These are phyloP conservation scores for Apolygus lucorum DNA, from an alignment of 1,140 invertebrate species.

Conservation along the genomic window DNA sequence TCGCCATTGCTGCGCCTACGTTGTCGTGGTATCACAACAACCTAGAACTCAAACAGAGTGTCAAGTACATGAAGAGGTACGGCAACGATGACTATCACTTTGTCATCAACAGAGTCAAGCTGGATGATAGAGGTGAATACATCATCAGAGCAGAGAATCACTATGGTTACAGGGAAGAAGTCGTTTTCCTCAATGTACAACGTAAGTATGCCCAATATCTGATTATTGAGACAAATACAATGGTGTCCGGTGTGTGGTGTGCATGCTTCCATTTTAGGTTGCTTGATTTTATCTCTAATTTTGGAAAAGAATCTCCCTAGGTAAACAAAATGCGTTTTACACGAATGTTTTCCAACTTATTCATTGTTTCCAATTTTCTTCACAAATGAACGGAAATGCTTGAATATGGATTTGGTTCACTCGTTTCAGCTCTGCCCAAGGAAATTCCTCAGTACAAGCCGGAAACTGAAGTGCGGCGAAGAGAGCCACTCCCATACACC, in stretches of 20 bases:
- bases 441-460: conserved; percentile 68
- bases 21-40: conserved; percentile 94
- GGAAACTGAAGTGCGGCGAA: conserved; percentile 60
- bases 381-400: too few relatives aligned
- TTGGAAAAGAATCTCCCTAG: too few relatives aligned
- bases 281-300: too few relatives aligned
- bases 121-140: conserved; percentile 94
- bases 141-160: conserved; percentile 95
- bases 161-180: conserved; percentile 92
- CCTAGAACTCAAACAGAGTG: conserved; percentile 87
- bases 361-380: too few relatives aligned
- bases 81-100: conserved; percentile 93
- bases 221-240: too few relatives aligned
- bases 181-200: conserved; percentile 95
- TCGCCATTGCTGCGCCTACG: conserved; percentile 87
- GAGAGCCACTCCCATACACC: conserved; percentile 71
- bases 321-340: too few relatives aligned
- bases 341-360: too few relatives aligned
- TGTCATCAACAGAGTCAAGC: conserved; percentile 89
- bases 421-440: conserved; percentile 59
- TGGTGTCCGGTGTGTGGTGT: too few relatives aligned
- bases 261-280: too few relatives aligned
- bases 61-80: conserved; percentile 99
- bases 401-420: too few relatives aligned
- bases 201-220: conserved; percentile 65